A percentile compares a stretch with the other conserved stretches of the same genome.
phyloP scores from a whole-genome alignment of 2,113 vertebrate species.

The Bubo bubo region DNA sequence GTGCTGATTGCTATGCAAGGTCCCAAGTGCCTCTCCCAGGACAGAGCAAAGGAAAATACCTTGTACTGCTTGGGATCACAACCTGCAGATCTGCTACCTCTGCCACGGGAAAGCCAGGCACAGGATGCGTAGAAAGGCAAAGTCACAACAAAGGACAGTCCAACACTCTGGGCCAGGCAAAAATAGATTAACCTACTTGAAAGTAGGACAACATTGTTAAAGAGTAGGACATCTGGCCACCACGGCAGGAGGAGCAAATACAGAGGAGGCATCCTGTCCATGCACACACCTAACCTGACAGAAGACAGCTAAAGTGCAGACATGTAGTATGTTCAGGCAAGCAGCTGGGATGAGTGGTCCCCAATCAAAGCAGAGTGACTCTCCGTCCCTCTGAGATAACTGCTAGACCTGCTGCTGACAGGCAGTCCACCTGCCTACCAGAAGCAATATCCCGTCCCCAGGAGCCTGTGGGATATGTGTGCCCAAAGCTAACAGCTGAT shows the following conservation, averaged over 20 bases:
- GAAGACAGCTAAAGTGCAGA: not conserved
- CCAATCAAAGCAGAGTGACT: not conserved
- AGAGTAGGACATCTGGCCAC: constrained; percentile 52
- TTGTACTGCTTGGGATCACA: not conserved
- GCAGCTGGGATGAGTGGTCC: not conserved
- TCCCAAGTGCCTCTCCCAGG: not conserved
- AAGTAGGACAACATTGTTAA: constrained; percentile 24
- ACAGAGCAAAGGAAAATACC: not conserved
- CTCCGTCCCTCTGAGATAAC: not conserved
- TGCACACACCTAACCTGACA: accelerated
- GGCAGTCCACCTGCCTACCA: not conserved
- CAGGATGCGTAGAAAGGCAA: not conserved
- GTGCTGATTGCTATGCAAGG: not conserved
- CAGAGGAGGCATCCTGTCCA: not conserved
- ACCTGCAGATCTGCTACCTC: not conserved
- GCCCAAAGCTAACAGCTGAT: not conserved
- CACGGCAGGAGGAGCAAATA: not conserved
- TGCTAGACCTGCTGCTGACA: not conserved
- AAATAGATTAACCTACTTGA: constrained; percentile 68
- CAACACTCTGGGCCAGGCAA: constrained; percentile 24
- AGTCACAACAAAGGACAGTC: constrained; percentile 45
- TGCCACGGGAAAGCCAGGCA: not conserved
- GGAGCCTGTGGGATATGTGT: not conserved
- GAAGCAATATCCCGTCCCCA: not conserved
- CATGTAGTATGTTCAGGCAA: not conserved